Evolutionary conservation across 2,888 invertebrate genomes (phyloP).

Genomic region (Leistus spinibarbis): DNA sequence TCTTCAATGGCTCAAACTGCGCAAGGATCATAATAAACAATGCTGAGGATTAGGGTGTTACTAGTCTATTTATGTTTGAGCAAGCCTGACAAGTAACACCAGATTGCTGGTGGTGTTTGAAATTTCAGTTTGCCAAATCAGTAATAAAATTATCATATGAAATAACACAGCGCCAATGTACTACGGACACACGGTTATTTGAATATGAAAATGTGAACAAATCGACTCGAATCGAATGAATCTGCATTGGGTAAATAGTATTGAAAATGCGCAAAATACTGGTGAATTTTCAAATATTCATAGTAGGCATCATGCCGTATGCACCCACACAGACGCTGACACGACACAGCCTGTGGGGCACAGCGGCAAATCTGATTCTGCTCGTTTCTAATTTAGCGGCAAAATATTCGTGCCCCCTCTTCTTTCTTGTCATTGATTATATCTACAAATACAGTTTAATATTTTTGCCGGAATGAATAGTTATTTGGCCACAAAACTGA

Average conservation of each 20-base stretch:
- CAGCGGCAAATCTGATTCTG: constrained; percentile 1
- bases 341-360: not conserved
- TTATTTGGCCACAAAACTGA: not conserved
- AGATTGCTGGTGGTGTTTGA: not conserved
- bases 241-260: not conserved
- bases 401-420: not conserved
- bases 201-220: constrained; percentile 29
- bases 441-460: not conserved
- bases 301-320: no score
- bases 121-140: constrained; percentile 28
- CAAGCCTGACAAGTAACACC: not conserved
- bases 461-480: not conserved
- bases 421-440: not conserved
- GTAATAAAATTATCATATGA: constrained; percentile 34
- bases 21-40: no score
- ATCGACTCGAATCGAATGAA: constrained; percentile 7
- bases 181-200: constrained; percentile 18
- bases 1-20: no score
- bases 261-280: constrained; percentile 4
- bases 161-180: constrained; percentile 22
- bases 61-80: no score
- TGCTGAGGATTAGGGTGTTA: no score
- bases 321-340: no score
- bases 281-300: constrained; percentile 1
- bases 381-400: not conserved